Evolutionary conservation across 2,797 vertebrate species (phyloP).

Genomic region (Paramormyrops hopkinsi): DNA sequence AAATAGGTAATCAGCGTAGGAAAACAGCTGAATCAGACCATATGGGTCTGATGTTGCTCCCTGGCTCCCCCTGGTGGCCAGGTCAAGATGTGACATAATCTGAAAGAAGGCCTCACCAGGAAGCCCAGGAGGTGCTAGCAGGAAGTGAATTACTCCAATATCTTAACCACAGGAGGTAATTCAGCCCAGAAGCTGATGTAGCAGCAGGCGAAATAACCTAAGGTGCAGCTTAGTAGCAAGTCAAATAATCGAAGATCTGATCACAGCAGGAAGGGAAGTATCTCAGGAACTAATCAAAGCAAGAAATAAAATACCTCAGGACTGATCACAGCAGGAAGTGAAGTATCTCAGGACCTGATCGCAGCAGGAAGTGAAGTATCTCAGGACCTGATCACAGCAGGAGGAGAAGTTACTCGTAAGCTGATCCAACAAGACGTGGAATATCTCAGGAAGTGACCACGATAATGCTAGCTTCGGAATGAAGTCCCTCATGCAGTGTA

Average conservation of each 20-base stretch:
- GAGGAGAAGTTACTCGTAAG: not conserved
- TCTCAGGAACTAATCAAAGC: not conserved
- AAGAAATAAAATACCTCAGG: not conserved
- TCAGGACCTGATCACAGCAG: not conserved
- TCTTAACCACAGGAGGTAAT: not conserved
- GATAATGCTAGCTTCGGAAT: not conserved
- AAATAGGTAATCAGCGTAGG: not conserved
- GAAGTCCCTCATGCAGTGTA: not conserved
- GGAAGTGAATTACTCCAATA: not conserved
- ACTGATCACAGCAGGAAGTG: not conserved
- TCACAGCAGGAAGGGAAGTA: not conserved
- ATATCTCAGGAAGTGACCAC: not conserved
- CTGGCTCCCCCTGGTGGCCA: not conserved
- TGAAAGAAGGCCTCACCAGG: not conserved
- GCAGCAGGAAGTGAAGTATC: not conserved
- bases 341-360: not conserved
- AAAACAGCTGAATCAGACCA: not conserved
- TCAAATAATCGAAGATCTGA: not conserved
- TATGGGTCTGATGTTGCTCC: not conserved
- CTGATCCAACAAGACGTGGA: not conserved
- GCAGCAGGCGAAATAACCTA: not conserved
- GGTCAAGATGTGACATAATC: not conserved
- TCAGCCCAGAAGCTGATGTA: not conserved
- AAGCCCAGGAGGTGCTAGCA: not conserved
- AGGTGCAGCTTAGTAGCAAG: not conserved